Conservation (phyloP, 2,888 invertebrate species). For the Ichneumoninae sp. region DNA sequence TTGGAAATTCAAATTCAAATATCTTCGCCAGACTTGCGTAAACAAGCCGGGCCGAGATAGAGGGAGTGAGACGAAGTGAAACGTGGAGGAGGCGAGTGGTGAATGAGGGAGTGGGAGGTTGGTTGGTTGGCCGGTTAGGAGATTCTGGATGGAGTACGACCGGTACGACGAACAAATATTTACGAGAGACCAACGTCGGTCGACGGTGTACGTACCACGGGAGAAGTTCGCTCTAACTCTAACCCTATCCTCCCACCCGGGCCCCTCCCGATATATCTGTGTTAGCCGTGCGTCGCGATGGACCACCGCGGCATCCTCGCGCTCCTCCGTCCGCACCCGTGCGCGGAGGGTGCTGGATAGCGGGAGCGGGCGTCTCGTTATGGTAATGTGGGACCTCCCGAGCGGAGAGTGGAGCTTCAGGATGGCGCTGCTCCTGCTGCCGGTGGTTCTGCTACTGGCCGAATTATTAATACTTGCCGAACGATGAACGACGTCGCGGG, state of each 20-base stretch:
- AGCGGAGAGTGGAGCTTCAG: constrained; percentile 14
- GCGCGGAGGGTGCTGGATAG: constrained; percentile 33
- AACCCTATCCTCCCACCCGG: background rate
- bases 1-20: constrained; percentile 76
- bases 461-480: constrained; percentile 61
- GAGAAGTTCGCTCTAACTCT: constrained; percentile 33
- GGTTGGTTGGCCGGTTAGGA: constrained; percentile 63
- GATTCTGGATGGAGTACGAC: constrained; percentile 57
- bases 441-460: constrained; percentile 27
- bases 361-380: constrained; percentile 68
- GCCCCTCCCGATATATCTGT: constrained; percentile 35
- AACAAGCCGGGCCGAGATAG: constrained; percentile 69
- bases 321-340: constrained; percentile 25
- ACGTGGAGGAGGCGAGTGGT: constrained; percentile 5
- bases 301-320: constrained; percentile 30
- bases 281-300: constrained; percentile 10
- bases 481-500: constrained; percentile 45
- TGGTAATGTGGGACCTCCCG: constrained; percentile 74
- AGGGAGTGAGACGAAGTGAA: constrained; percentile 24
- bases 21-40: constrained; percentile 74
- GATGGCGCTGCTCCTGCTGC: background rate
- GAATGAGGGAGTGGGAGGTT: constrained; percentile 48
- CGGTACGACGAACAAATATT: constrained; percentile 76
- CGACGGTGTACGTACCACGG: constrained; percentile 68
- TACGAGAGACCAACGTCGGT: constrained; percentile 76